Evolutionary conservation across 2,113 vertebrate species (phyloP), one percentile per base, ranked within the genome.

Genomic region (Sinocyclocheilus maitianheensis): DNA sequence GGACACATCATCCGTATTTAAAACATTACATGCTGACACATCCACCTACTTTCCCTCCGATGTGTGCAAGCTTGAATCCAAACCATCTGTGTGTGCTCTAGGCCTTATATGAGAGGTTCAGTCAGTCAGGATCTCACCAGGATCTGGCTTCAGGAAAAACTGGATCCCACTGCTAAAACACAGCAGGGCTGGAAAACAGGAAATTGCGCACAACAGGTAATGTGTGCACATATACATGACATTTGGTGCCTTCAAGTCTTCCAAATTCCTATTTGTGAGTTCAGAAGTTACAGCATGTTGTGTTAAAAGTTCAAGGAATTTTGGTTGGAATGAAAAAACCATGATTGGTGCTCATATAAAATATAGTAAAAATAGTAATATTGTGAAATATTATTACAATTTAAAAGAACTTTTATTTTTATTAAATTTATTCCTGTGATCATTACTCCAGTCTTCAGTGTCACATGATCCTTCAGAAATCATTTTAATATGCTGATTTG

Each of bases 131-230:
- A 94, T 18, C 90, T 90, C 63, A 90, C 88, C 0, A 84, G 81
- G 16, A 63, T 92, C 46, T 94, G 93, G 93, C 90, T 95, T 6
- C 87, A 87, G 11, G 67, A 76, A 46, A 84, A 85, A 58, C 72
- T 20, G 24, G 78, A 84, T 62, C 69, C 86, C 69, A 48, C 10
- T 10, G 71, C 85, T 48, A 48, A 84, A 72, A 74, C 78, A 12
- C 55, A 75, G 8, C 77, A 87, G 58, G 51, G 82, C 43, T 60
- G 67, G 13, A 87, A 77, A 60, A 85, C 82, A 18, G n/a, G 4
- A 43, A 43, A 51, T 62, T 89, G 90, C 63, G 48, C 87, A 40
- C 87, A 91, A 84, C 94, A 95, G 93, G 95, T 95, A 46, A 20
- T 76, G 46, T 24, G 37, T 69, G 26, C n/a, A 72, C 65, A 65